Evolutionary conservation across 2,888 invertebrate genomes (phyloP).

Genomic region (Scotopteryx bipunctaria): DNA sequence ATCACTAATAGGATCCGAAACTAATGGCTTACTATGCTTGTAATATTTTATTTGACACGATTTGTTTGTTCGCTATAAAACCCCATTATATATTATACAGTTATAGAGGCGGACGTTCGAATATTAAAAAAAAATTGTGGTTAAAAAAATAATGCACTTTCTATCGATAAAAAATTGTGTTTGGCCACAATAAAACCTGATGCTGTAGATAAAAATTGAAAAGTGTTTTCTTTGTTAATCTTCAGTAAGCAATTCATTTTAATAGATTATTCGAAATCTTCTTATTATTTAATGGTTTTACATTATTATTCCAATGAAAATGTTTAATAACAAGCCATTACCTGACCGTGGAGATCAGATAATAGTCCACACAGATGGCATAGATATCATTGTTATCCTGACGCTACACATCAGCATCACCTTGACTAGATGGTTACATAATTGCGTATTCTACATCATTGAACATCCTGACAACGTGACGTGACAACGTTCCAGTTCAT

Average conservation of each 20-base stretch:
- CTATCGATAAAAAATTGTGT: too few species aligned
- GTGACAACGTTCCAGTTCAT: slow-evolving; percentile 13
- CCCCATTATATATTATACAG: too few species aligned
- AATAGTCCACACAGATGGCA: slow-evolving; percentile 32
- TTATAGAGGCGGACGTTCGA: too few species aligned
- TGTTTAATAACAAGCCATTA: slow-evolving; percentile 18
- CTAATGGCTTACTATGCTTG: neutral
- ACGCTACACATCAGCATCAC: slow-evolving; percentile 23
- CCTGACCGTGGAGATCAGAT: slow-evolving; percentile 28
- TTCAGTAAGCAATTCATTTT: too few species aligned
- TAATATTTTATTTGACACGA: neutral
- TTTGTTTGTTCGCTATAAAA: neutral
- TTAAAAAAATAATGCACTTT: too few species aligned
- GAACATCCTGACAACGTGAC: slow-evolving; percentile 17
- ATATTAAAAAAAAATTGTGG: too few species aligned
- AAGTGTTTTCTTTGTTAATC: too few species aligned
- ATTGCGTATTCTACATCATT: slow-evolving; percentile 29
- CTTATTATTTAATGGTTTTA: too few species aligned
- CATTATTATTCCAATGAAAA: neutral
- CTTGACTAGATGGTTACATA: slow-evolving; percentile 25
- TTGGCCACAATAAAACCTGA: too few species aligned
- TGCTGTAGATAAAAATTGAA: too few species aligned
- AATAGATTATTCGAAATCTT: too few species aligned
- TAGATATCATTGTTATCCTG: slow-evolving; percentile 36
- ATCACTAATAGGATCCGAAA: neutral